These are phyloP conservation scores for Pongo abelii DNA, from an alignment of 2,113 vertebrate species.

Conservation along the genomic window DNA sequence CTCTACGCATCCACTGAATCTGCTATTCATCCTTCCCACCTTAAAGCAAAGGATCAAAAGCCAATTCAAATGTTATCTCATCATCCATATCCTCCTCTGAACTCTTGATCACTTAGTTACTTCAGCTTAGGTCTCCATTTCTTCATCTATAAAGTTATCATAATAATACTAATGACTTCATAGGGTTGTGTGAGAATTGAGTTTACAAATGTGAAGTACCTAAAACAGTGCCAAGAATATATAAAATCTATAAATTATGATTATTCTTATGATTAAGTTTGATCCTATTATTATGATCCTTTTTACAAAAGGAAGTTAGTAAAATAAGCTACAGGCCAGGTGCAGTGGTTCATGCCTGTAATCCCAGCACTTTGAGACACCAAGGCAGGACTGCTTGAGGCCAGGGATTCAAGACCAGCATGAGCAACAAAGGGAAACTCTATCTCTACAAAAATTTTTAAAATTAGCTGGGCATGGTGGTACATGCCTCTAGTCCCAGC, in stretches of 20 bases:
- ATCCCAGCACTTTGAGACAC: too few species aligned
- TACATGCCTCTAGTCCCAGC: too few species aligned
- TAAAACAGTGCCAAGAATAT: not conserved
- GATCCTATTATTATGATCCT: not conserved
- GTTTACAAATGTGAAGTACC: not conserved
- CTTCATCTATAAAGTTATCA: not conserved
- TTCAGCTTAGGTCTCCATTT: not conserved
- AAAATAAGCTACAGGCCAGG: not conserved
- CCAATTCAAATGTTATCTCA: not conserved
- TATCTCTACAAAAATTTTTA: too few species aligned
- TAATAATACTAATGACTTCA: not conserved
- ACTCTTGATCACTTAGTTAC: not conserved
- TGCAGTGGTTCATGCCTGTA: too few species aligned
- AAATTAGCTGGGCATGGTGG: too few species aligned
- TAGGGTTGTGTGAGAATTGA: not conserved
- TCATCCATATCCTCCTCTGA: not conserved
- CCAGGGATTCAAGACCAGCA: too few species aligned
- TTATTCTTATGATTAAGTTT: not conserved
- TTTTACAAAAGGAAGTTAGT: not conserved
- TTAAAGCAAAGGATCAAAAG: not conserved
- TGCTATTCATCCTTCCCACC: not conserved
- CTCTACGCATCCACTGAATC: not conserved
- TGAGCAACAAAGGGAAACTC: too few species aligned
- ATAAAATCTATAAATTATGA: not conserved
- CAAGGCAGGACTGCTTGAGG: too few species aligned